Base-by-base conservation (phyloP, 2,797 vertebrate species). In the Pseudochromis fuscus region DNA sequence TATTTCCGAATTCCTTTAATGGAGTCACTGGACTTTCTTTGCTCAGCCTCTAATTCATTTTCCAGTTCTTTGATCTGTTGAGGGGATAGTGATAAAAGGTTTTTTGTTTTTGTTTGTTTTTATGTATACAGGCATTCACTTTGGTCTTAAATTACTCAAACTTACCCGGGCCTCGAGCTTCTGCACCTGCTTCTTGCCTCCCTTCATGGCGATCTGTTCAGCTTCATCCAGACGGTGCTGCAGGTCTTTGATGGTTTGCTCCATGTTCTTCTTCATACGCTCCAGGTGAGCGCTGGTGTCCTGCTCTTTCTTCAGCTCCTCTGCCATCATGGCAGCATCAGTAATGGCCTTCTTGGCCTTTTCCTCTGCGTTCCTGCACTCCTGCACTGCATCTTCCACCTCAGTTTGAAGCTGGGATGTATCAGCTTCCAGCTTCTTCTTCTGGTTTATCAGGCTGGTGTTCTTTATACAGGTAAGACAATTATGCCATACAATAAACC, bases 251-350 rank as follows among this genome's bases (percentile, higher is more conserved):
- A 97, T 95, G 66, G 95, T 97, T 86, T 96, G 96, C 66, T 89
- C 85, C 79, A 86, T 86, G 72, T 89, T 87, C 73, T 87, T 87
- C 66, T 96, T 97, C 96, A 96, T 97, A 4, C 96, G 91, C 82
- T 97, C 96, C 87, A 97, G 91, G 67, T 97, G 96, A 80, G 95
- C 89, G 3, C 95, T 96, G 70, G 95, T 96, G 90, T 96, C 96
- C 85, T 96, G 96, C 88, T 96, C 95, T 67, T 96, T 96, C 93
- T 96, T 96, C 81, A 96, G 88, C 89, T 96, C 95, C 85, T 96
- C 96, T 0, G 95, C 95, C 96, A 96, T 96, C 96, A 96, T 96
- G 91, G 96, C 96, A 0, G 96, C 96, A 67, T 96, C 62, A 65
- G 62, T 65, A 9, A 65, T 65, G 30, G 96, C 96, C 78, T 97